Percentiles rank a stretch among this genome's conserved stretches.
phyloP scores from a whole-genome alignment of 2,113 vertebrate genomes.

The Archocentrus centrarchus region DNA sequence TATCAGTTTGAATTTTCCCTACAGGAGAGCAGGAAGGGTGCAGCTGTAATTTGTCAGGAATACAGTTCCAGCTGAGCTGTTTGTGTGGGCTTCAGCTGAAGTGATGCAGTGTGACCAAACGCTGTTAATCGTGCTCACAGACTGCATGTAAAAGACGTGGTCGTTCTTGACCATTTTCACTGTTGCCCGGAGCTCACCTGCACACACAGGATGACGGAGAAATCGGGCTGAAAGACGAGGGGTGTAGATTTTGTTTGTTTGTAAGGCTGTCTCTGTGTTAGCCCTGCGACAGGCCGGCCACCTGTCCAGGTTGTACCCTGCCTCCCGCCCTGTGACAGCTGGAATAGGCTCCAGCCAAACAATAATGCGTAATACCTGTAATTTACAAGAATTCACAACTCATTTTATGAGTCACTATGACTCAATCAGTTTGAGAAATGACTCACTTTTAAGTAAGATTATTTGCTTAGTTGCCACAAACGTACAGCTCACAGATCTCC shows the following conservation, averaged over 20 bases:
- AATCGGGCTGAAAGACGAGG: no score
- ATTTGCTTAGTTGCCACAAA: neutral
- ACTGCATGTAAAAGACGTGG: neutral
- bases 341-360: no score
- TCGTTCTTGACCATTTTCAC: neutral
- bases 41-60: neutral
- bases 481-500: neutral
- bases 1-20: rapidly evolving
- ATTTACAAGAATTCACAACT: neutral
- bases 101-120: neutral
- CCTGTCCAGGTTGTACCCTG: no score
- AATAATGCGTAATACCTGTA: neutral
- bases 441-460: neutral
- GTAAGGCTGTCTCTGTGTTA: no score
- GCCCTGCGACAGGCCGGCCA: no score
- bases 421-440: neutral
- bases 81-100: neutral
- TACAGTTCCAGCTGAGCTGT: neutral
- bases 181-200: neutral
- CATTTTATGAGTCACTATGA: neutral
- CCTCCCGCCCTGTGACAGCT: no score
- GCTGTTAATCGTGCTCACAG: neutral
- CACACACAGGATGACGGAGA: no score
- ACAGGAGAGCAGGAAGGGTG: neutral
- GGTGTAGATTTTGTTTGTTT: no score